Percentiles rank a stretch among this genome's conserved stretches.
Conservation (phyloP, 2,888 invertebrate genomes). For the Stenurella melanura region DNA sequence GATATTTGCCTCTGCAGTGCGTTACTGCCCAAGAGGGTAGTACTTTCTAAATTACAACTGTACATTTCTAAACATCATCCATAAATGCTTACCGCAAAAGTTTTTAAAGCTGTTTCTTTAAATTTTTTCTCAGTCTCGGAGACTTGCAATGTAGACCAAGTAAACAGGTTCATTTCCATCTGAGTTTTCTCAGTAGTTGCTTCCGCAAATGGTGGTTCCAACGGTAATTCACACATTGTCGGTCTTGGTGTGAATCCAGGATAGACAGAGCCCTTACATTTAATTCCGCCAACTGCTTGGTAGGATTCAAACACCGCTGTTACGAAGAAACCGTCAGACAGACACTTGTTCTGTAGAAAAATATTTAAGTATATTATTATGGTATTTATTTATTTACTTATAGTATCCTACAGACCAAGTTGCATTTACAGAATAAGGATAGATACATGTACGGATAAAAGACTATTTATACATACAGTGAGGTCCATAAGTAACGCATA, state of each 20-base stretch:
- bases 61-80: neutral
- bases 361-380: too few species aligned
- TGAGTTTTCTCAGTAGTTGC: slow-evolving; percentile 85
- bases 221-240: slow-evolving; percentile 83
- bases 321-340: slow-evolving; percentile 84
- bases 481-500: too few species aligned
- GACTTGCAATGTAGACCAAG: slow-evolving; percentile 78
- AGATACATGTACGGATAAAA: too few species aligned
- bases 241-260: slow-evolving; percentile 92
- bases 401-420: too few species aligned
- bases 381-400: too few species aligned
- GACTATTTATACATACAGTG: too few species aligned
- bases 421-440: too few species aligned
- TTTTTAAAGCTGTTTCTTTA: slow-evolving; percentile 88
- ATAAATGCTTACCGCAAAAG: slow-evolving; percentile 85
- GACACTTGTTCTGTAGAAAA: slow-evolving; percentile 77
- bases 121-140: slow-evolving; percentile 81
- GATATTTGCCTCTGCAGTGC: too few species aligned
- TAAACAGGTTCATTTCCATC: slow-evolving; percentile 84
- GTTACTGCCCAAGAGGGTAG: too few species aligned
- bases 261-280: slow-evolving; percentile 92
- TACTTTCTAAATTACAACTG: neutral
- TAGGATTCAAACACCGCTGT: slow-evolving; percentile 86
- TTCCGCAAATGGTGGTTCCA: slow-evolving; percentile 75
- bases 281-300: slow-evolving; percentile 86